Base-by-base conservation (phyloP, 2,888 invertebrate species). In the Pristionchus mayeri region DNA sequence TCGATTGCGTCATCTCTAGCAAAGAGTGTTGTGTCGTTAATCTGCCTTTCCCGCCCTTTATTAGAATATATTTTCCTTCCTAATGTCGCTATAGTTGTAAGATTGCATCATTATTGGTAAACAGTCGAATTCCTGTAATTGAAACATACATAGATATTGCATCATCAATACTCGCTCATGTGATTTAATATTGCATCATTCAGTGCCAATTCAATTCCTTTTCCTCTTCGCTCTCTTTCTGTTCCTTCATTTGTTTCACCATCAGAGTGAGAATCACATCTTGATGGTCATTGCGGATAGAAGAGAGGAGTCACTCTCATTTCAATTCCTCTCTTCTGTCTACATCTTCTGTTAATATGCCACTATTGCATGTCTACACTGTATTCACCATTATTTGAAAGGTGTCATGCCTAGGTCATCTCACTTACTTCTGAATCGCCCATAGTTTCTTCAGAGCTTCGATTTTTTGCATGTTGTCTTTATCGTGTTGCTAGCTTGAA, bases 1-100 rank as follows among this genome's bases (percentile, higher is more conserved):
- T 67, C n/a, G 67, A 67, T 67, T 67, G 40, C 67, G 67, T 67
- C 67, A 67, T 67, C 37, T 67, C 67, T 67, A 67, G 67, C 67
- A 37, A 67, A 67, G 67, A 67, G 67, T 67, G 67, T 37, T 63
- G 18, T 67, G 67, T 67, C 67, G 37, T 37, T 7, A 60, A 30
- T n/a, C 67, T 67, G 18, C 34, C 34, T n/a, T 67, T 37, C 3
- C 21, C 7, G 11, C 3, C 27, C 18, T 16, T 30, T 13, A 27
- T 9, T 30, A 27, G 13, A 27, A 30, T n/a, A 7, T 18, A 18
- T 63, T 37, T 30, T 3, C n/a, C 24, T 44, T 44, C 24, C 57
- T n/a, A 57, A 57, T 6, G 6, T 44, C n/a, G 30, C 34, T 2
- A 13, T 11, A 9, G 67, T 21, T 37, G 34, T 37, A 3, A 7